Evolutionary conservation across 2,113 vertebrate species (phyloP).

Genomic region (Eptatretus burgeri): DNA sequence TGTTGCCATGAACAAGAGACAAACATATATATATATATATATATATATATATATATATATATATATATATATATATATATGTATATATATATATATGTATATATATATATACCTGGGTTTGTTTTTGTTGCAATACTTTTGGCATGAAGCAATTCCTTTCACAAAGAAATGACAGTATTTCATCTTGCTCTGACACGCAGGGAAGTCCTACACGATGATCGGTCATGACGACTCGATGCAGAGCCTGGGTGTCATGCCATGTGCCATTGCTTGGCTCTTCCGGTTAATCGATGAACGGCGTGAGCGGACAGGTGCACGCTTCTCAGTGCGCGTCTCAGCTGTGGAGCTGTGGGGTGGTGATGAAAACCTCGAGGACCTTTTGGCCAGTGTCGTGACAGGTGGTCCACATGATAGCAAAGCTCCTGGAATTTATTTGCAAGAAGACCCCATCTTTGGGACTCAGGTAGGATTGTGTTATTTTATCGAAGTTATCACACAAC

Average conservation of each 20-base stretch:
- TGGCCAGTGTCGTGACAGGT: constrained; percentile 59
- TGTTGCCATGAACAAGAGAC: too few relatives aligned
- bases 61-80: too few relatives aligned
- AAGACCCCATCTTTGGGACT: constrained; percentile 93
- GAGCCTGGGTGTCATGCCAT: constrained; percentile 77
- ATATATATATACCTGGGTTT: too few relatives aligned
- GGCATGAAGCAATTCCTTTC: too few relatives aligned
- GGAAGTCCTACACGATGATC: constrained; percentile 94
- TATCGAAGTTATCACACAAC: too few relatives aligned
- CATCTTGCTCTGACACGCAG: constrained; percentile 18
- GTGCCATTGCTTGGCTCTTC: constrained; percentile 96
- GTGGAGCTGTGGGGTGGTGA: constrained; percentile 94
- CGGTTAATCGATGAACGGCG: constrained; percentile 81
- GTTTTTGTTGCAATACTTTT: too few relatives aligned
- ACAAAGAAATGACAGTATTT: too few relatives aligned
- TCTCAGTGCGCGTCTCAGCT: constrained; percentile 84
- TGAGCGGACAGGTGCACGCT: constrained; percentile 78
- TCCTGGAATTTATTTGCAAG: constrained; percentile 86
- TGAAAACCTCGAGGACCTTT: constrained; percentile 67
- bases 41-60: too few relatives aligned
- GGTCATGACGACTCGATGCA: constrained; percentile 76
- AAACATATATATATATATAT: too few relatives aligned
- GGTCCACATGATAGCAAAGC: constrained; percentile 69
- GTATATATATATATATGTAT: too few relatives aligned
- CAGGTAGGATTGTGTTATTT: constrained; percentile 25